phyloP scores from a whole-genome alignment of 2,113 vertebrate species.

The Emydura subglobosa region DNA sequence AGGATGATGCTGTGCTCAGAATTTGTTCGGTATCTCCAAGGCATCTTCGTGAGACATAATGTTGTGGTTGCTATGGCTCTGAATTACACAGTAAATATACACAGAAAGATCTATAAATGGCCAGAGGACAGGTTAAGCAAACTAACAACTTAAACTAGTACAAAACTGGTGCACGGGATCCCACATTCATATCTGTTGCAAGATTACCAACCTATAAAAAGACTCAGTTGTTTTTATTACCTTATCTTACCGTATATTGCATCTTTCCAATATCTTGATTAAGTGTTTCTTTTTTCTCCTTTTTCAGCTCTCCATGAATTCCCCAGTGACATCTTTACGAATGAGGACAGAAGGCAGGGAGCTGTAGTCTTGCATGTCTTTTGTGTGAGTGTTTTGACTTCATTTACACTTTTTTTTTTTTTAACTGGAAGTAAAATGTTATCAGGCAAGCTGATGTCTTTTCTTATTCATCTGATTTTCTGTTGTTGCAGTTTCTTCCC shows the following conservation, averaged over 20 bases:
- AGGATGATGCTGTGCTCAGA: fast-evolving
- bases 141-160: neutral
- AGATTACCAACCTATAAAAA: neutral
- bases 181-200: fast-evolving
- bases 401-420: neutral
- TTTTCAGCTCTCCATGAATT: conserved; percentile 94
- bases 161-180: neutral
- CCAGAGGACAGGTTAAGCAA: neutral
- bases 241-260: neutral
- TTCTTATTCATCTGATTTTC: neutral
- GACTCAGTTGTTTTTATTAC: fast-evolving
- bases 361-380: conserved; percentile 92
- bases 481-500: neutral
- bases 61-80: neutral
- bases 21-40: neutral
- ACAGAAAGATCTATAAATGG: neutral
- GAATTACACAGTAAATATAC: neutral
- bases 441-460: fast-evolving
- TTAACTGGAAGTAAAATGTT: fast-evolving
- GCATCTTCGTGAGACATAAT: fast-evolving
- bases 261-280: neutral
- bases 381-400: conserved; percentile 88
- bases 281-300: conserved; percentile 48
- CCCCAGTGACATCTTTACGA: conserved; percentile 92
- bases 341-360: conserved; percentile 89